Conservation (phyloP, 2,797 vertebrate genomes). For the Pterois miles region DNA sequence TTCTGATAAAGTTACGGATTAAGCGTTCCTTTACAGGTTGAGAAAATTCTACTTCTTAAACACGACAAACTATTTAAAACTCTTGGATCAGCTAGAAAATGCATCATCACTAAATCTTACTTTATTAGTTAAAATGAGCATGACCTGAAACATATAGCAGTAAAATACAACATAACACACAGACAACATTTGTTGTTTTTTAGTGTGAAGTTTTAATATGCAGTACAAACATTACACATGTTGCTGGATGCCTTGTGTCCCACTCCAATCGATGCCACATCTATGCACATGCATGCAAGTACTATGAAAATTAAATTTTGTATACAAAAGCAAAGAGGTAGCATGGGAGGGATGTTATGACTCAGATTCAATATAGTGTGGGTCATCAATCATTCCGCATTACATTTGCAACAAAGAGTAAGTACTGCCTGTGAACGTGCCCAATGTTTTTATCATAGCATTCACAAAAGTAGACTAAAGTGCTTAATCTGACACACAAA, state of each 20-base stretch:
- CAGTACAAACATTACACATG: not conserved
- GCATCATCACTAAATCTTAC: not conserved
- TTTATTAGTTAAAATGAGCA: too few relatives aligned
- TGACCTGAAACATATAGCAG: too few relatives aligned
- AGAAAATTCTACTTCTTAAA: not conserved
- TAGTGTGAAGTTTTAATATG: constrained; percentile 6
- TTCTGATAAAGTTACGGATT: not conserved
- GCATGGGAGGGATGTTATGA: not conserved
- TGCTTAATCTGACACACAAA: not conserved
- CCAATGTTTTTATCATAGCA: too few relatives aligned
- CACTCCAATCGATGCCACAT: not conserved
- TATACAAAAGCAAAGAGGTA: not conserved
- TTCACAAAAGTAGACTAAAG: not conserved
- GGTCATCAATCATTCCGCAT: not conserved
- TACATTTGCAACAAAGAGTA: not conserved
- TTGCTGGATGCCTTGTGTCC: not conserved
- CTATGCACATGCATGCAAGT: not conserved
- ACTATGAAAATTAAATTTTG: not conserved
- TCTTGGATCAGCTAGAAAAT: not conserved
- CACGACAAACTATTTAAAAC: not conserved
- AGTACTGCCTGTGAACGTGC: not conserved
- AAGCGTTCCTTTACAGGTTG: not conserved
- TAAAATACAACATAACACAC: not conserved
- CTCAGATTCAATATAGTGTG: not conserved
- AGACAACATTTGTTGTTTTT: not conserved